Conservation (phyloP, 1,140 invertebrate species). For the Dolichoris vasculosae region DNA sequence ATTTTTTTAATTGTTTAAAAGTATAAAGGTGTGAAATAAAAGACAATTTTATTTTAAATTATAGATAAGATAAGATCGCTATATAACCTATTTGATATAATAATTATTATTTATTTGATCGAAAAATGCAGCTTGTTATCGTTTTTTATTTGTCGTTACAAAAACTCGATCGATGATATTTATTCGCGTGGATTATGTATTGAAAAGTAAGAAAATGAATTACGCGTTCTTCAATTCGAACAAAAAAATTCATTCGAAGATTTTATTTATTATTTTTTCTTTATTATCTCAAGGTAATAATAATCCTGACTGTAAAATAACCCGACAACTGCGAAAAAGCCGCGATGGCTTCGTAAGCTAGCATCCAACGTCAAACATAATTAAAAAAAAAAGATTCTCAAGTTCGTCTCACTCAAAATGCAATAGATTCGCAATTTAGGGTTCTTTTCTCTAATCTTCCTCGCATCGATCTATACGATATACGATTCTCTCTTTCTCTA, state of each 20-base stretch:
- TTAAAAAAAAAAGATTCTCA: neutral
- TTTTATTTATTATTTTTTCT: neutral
- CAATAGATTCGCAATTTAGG: neutral
- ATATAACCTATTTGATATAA: no score
- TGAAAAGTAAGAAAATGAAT: neutral
- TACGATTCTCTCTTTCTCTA: neutral
- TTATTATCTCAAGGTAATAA: neutral
- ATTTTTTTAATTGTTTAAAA: no score
- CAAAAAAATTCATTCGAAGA: neutral
- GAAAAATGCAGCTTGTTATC: neutral
- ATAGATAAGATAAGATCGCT: neutral
- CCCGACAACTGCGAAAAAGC: neutral
- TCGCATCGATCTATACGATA: no score
- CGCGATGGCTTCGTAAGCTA: neutral
- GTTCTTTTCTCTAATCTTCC: neutral
- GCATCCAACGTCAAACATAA: neutral
- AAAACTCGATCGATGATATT: neutral
- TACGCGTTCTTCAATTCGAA: no score
- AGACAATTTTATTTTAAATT: neutral
- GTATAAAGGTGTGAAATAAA: no score
- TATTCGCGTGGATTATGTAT: neutral
- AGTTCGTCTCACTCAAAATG: constrained; percentile 33
- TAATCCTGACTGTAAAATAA: neutral
- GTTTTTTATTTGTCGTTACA: no score
- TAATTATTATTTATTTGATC: neutral